Conservation (phyloP, 2,113 vertebrate genomes). For the Passer montanus region DNA sequence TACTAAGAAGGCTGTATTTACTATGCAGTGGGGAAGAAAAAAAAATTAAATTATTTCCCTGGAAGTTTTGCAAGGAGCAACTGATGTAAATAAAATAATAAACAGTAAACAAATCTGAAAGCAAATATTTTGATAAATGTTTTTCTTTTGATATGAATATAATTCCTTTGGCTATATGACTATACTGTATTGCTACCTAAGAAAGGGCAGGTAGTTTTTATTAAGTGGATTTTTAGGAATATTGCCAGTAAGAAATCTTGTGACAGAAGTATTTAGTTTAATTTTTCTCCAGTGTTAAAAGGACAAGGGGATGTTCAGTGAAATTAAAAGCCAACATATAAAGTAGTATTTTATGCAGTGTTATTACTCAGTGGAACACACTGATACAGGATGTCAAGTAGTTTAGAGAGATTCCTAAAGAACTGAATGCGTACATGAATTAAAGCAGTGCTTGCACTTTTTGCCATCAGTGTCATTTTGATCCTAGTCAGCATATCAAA, state of each 20-base stretch:
- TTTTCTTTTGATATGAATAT: slow-evolving; percentile 47
- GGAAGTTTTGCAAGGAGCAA: slow-evolving; percentile 61
- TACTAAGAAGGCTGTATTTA: slow-evolving; percentile 57
- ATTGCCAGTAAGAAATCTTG: background rate
- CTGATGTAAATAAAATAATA: slow-evolving; percentile 63
- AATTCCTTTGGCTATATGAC: slow-evolving; percentile 19
- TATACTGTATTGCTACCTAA: background rate
- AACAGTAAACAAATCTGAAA: slow-evolving; percentile 62
- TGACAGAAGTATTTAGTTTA: background rate
- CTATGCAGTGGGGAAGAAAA: slow-evolving; percentile 53
- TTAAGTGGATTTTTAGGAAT: background rate
- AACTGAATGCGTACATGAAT: background rate
- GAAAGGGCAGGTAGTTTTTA: background rate
- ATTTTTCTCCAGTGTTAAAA: background rate
- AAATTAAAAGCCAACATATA: slow-evolving; percentile 28
- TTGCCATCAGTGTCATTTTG: slow-evolving; percentile 17
- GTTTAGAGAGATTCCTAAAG: background rate
- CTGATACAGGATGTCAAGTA: background rate
- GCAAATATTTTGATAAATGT: slow-evolving; percentile 66
- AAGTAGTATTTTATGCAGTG: background rate
- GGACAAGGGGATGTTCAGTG: background rate
- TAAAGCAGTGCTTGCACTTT: slow-evolving; percentile 12
- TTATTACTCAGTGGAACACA: slow-evolving; percentile 16
- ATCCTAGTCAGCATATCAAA: background rate
- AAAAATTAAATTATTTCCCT: slow-evolving; percentile 48